Evolutionary conservation across 1,140 invertebrate genomes (phyloP), one percentile per base, ranked within the genome.

Genomic region (Oryzaephilus surinamensis): DNA sequence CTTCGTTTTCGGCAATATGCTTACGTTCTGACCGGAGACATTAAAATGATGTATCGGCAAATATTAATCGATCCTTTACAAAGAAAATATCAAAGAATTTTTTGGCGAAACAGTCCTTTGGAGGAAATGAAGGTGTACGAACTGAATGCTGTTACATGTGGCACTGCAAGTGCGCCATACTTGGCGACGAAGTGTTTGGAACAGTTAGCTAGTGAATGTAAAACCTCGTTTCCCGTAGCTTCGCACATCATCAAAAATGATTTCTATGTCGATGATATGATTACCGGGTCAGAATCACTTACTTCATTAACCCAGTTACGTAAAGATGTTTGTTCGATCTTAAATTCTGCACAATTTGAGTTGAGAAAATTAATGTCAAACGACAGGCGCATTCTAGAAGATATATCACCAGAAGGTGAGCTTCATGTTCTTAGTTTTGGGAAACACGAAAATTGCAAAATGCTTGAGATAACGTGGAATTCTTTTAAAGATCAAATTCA

Each of bases 211-310:
- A 28, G 24, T 7, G 49, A 59, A 27, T 37, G 50, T 37, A 15
- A 18, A 31, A 5, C 30, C 1, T 32, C 21, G 7, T 58, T 43
- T 50, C 48, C 57, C 16, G 15, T 26, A 10, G 54, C 46, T 18
- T 21, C 45, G 30, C 23, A 46, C 16, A 42, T 50, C n/a, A 51
- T 63, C n/a, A 13, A 17, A 18, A 46, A 45, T 14, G 55, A 62
- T 39, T 64, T 63, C 37, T 71, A 67, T 41, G 56, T 67, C 3
- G 66, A 71, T 38, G 65, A 71, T 47, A 33, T 61, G 11, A 36
- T 67, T 2, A 51, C 54, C 18, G 61, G 63, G 12, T 45, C 45
- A 6, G 37, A 54, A 28, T 38, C 28, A n/a, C 6, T 44, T 10
- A 34, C 43, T 8, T 31, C 45, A 36, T 32, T 44, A 8, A 4